Conservation (phyloP, 2,797 vertebrate species). For the Phrynocephalus guinanensis region DNA sequence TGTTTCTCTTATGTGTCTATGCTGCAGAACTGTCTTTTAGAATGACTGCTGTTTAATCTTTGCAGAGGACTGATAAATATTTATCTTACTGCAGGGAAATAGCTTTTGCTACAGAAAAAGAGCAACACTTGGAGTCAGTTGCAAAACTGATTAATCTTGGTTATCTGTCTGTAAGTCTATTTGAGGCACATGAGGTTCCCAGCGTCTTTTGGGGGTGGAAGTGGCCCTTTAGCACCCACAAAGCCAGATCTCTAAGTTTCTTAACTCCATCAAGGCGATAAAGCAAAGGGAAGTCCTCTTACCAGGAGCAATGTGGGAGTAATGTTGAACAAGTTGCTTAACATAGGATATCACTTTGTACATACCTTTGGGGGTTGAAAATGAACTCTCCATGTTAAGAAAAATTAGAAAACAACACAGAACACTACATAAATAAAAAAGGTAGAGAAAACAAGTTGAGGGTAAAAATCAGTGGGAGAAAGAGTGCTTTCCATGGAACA, state of each 20-base stretch:
- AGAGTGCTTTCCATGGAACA: too few species aligned
- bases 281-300: not conserved
- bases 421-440: too few species aligned
- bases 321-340: too few species aligned
- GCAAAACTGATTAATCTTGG: not conserved
- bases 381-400: too few species aligned
- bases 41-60: not conserved
- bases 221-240: not conserved
- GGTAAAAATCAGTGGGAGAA: too few species aligned
- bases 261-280: not conserved
- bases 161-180: not conserved
- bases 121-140: not conserved
- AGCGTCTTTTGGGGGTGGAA: not conserved
- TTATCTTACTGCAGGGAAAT: slow-evolving; percentile 4
- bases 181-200: not conserved
- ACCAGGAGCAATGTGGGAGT: too few species aligned
- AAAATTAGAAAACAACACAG: too few species aligned
- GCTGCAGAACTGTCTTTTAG: not conserved
- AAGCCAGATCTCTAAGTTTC: not conserved
- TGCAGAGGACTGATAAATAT: not conserved
- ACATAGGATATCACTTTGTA: too few species aligned
- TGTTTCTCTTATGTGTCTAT: slow-evolving; percentile 10
- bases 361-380: too few species aligned
- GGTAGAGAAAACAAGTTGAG: too few species aligned
- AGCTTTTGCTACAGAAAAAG: not conserved